Evolutionary conservation across 2,797 vertebrate species (phyloP).

Genomic region (Todus mexicanus): DNA sequence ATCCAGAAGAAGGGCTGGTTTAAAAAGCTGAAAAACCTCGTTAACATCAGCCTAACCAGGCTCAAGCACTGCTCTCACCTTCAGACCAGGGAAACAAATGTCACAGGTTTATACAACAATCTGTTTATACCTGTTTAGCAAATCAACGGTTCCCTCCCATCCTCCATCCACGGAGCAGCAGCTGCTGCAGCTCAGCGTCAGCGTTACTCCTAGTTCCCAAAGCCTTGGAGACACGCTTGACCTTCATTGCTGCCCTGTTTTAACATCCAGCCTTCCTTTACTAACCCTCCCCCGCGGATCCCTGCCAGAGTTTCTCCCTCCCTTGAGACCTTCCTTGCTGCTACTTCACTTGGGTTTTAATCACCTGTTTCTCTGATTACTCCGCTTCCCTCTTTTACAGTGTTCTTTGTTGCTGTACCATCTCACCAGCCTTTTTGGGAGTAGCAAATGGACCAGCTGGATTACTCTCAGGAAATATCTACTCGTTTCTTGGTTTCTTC

Average conservation of each 20-base stretch:
- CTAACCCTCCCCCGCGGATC: background rate
- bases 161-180: background rate
- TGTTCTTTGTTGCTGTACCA: background rate
- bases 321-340: background rate
- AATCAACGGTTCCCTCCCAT: background rate
- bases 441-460: background rate
- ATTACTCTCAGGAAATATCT: slow-evolving; percentile 25
- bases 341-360: background rate
- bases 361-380: background rate
- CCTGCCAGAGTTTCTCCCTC: background rate
- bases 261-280: background rate
- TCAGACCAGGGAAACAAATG: background rate
- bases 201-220: background rate
- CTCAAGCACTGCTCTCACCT: background rate
- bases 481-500: slow-evolving; percentile 14
- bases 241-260: background rate
- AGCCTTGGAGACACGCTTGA: background rate
- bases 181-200: background rate
- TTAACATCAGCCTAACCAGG: background rate
- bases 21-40: background rate
- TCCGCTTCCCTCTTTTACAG: background rate
- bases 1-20: background rate
- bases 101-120: background rate
- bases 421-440: background rate
- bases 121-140: background rate